These are phyloP conservation scores for Diuraphis noxia DNA, from an alignment of 1,140 invertebrate genomes.

Conservation along the genomic window DNA sequence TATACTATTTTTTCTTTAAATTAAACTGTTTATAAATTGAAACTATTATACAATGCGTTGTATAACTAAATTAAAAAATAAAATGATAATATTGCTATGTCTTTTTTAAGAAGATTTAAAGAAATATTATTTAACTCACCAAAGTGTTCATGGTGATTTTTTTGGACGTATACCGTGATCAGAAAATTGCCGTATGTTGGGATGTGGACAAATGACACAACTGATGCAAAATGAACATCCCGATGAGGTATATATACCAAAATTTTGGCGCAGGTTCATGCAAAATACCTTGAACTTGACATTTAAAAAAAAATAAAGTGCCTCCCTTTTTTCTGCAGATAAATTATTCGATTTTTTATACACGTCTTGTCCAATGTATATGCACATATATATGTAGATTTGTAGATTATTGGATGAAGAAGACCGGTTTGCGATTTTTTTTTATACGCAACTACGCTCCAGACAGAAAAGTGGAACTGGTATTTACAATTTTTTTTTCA, in stretches of 20 bases:
- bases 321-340: conserved; percentile 40
- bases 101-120: background rate
- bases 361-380: background rate
- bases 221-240: conserved; percentile 21
- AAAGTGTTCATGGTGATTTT: conserved; percentile 9
- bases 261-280: conserved; percentile 14
- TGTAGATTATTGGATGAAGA: conserved; percentile 48
- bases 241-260: conserved; percentile 19
- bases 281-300: conserved; percentile 45
- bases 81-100: background rate
- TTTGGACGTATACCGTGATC: conserved; percentile 6
- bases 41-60: background rate
- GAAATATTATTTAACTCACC: background rate
- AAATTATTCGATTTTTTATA: conserved; percentile 42
- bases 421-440: conserved; percentile 38
- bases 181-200: conserved; percentile 20
- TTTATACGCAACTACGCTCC: background rate
- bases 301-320: conserved; percentile 24
- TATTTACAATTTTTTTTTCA: conserved; percentile 27
- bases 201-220: conserved; percentile 35
- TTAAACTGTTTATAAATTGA: background rate
- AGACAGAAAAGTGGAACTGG: conserved; percentile 31
- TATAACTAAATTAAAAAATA: background rate
- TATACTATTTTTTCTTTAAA: background rate
- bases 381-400: conserved; percentile 7